A percentile compares a stretch with the other conserved stretches of the same genome.
Conservation (phyloP, 2,888 invertebrate genomes). For the Subacronicta megacephala region DNA sequence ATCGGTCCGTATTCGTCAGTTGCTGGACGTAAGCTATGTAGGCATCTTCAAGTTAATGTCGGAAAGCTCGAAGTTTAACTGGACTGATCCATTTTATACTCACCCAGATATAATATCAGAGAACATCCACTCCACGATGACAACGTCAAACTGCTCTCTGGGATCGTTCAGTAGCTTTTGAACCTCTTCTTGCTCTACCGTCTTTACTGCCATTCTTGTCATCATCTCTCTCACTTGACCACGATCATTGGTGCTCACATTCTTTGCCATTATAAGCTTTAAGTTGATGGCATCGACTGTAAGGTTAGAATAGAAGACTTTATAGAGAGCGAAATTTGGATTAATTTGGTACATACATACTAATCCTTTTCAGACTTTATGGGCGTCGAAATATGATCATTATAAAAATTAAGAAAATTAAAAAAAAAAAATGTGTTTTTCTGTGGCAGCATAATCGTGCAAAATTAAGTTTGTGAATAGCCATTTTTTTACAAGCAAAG, state of each 20-base stretch:
- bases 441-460: too few relatives aligned
- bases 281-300: constrained; percentile 38
- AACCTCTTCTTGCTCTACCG: constrained; percentile 55
- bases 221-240: constrained; percentile 5
- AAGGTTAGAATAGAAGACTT: not conserved
- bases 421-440: too few relatives aligned
- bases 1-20: too few relatives aligned
- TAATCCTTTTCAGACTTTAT: too few relatives aligned
- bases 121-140: constrained; percentile 64
- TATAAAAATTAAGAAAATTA: too few relatives aligned
- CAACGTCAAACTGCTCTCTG: constrained; percentile 60
- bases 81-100: not conserved
- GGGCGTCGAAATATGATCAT: too few relatives aligned
- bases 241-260: not conserved
- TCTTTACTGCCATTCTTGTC: constrained; percentile 29
- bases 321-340: not conserved
- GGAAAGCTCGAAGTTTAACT: too few relatives aligned
- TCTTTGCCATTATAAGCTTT: constrained; percentile 24
- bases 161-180: constrained; percentile 59
- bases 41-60: too few relatives aligned
- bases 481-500: too few relatives aligned
- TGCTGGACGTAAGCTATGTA: too few relatives aligned
- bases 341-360: too few relatives aligned
- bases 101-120: constrained; percentile 56
- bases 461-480: too few relatives aligned